Percentiles rank a stretch among this genome's conserved stretches.
phyloP scores from a whole-genome alignment of 2,113 vertebrate species.

The Microcebus ravelobensis region DNA sequence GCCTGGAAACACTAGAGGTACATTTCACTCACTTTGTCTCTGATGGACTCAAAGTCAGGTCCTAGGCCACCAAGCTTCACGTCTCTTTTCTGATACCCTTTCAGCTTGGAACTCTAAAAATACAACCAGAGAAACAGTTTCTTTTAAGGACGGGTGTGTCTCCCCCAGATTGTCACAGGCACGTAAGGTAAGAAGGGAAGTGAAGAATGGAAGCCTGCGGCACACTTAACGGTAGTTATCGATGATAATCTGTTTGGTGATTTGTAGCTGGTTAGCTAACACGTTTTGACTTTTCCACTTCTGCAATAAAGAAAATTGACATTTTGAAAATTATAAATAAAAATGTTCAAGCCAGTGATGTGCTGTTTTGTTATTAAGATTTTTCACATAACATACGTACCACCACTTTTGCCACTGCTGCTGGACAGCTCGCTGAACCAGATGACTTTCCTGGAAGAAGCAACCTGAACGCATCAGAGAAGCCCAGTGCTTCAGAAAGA shows the following conservation, averaged over 20 bases:
- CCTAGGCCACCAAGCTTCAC: constrained; percentile 91
- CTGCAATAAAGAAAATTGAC: constrained; percentile 13
- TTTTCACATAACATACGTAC: neutral
- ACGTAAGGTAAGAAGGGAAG: neutral
- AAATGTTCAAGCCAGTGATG: constrained; percentile 5
- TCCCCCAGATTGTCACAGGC: neutral
- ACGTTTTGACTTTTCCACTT: constrained; percentile 41
- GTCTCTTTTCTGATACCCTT: constrained; percentile 84
- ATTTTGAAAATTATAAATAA: constrained; percentile 57
- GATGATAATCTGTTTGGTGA: neutral
- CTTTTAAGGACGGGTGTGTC: neutral
- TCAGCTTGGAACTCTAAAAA: constrained; percentile 82
- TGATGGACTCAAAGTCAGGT: constrained; percentile 86
- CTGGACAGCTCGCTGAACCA: neutral
- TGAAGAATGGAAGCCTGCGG: neutral
- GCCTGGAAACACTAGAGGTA: neutral
- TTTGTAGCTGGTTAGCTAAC: constrained; percentile 35
- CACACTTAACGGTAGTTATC: neutral
- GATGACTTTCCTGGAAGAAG: neutral
- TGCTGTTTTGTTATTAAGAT: neutral
- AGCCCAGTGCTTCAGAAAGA: neutral
- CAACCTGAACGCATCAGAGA: neutral
- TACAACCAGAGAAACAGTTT: constrained; percentile 55
- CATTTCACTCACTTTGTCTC: constrained; percentile 88
- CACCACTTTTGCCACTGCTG: neutral